Conservation (phyloP, 1,140 invertebrate genomes). For the Apis dorsata region DNA sequence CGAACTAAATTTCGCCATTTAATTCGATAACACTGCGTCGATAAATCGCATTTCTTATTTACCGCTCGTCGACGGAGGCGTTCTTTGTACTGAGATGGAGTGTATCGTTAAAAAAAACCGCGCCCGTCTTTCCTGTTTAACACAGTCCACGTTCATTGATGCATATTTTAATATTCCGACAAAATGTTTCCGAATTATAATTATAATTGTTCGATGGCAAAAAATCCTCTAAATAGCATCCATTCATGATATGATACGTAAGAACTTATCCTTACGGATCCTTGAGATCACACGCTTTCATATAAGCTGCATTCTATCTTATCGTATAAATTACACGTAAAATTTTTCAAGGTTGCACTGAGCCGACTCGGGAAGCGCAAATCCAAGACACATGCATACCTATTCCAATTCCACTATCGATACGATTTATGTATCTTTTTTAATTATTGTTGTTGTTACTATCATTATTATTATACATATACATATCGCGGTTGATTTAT, state of each 20-base stretch:
- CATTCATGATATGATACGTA: not conserved
- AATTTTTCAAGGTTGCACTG: not conserved
- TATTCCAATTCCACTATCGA: not conserved
- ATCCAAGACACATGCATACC: not conserved
- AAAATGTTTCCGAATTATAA: not conserved
- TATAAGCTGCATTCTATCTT: conserved; percentile 38
- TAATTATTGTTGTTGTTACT: not conserved
- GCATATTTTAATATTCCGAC: not conserved
- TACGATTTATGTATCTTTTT: not conserved
- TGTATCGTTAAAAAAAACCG: conserved; percentile 5
- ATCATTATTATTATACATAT: conserved; percentile 32
- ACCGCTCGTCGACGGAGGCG: conserved; percentile 12
- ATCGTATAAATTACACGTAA: conserved; percentile 45
- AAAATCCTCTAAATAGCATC: conserved; percentile 12
- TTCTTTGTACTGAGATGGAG: conserved; percentile 11
- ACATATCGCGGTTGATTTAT: conserved; percentile 64
- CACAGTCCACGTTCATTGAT: not conserved
- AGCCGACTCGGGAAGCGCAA: not conserved
- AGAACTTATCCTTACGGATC: not conserved
- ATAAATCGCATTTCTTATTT: not conserved
- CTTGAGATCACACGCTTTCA: conserved; percentile 54
- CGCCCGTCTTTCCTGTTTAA: not conserved
- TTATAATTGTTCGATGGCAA: conserved; percentile 36
- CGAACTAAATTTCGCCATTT: not conserved
- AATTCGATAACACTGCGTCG: not conserved